Conservation (phyloP, 1,140 invertebrate species). For the Dinoponera quadriceps region DNA sequence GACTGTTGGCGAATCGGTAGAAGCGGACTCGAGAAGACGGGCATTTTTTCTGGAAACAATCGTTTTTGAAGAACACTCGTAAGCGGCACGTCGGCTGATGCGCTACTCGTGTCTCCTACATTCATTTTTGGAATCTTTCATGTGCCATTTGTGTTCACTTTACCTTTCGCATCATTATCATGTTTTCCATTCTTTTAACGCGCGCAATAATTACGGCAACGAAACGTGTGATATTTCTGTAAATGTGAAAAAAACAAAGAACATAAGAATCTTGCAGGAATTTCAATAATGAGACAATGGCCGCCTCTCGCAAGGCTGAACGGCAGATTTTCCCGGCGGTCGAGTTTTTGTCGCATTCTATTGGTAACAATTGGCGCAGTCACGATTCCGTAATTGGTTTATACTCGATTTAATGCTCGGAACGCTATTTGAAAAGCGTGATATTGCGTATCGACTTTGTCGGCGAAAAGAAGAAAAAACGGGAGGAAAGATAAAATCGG, state of each 20-base stretch:
- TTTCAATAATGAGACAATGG: background rate
- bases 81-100: too few species aligned
- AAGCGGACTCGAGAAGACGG: too few species aligned
- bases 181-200: background rate
- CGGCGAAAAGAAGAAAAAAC: slow-evolving; percentile 5
- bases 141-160: too few species aligned
- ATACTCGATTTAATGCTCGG: slow-evolving; percentile 25
- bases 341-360: slow-evolving; percentile 26
- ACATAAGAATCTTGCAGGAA: slow-evolving; percentile 11
- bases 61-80: too few species aligned
- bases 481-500: too few species aligned
- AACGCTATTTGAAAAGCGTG: slow-evolving; percentile 28
- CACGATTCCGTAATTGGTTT: slow-evolving; percentile 36
- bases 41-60: too few species aligned
- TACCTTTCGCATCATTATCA: too few species aligned
- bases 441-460: slow-evolving; percentile 8
- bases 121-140: too few species aligned
- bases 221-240: background rate
- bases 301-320: background rate
- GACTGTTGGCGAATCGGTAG: too few species aligned
- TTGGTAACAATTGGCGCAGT: slow-evolving; percentile 29
- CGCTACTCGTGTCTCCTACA: too few species aligned
- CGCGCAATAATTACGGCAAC: background rate
- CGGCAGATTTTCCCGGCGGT: background rate
- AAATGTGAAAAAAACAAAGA: background rate